Evolutionary conservation across 2,113 vertebrate genomes (phyloP).

Genomic region (Paradoxurus hermaphroditus): DNA sequence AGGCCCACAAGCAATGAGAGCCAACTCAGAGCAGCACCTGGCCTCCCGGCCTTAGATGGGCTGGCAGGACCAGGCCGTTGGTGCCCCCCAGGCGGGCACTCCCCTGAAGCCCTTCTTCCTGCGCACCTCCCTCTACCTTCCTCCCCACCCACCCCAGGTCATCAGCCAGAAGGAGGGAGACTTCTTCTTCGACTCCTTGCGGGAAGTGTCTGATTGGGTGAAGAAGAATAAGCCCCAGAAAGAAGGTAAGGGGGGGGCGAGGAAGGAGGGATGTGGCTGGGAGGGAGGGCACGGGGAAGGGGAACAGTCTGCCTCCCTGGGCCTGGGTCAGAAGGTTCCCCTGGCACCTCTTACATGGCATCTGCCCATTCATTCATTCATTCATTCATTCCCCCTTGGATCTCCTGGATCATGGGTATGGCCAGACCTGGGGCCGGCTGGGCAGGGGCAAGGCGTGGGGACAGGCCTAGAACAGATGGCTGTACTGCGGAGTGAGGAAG

Average conservation of each 20-base stretch:
- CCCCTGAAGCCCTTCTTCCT: neutral
- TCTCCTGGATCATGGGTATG: too few species aligned
- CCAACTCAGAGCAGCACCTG: neutral
- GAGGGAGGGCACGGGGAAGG: fast-evolving
- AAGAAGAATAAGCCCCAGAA: conserved; percentile 88
- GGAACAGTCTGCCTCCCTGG: neutral
- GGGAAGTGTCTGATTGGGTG: conserved; percentile 93
- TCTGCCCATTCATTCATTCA: neutral
- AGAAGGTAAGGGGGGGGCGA: conserved; percentile 86
- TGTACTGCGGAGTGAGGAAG: neutral
- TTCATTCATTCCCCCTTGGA: neutral
- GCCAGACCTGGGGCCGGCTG: neutral
- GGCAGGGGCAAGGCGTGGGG: neutral
- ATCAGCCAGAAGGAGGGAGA: conserved; percentile 94
- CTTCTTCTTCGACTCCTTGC: conserved; percentile 96
- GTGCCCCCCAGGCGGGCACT: too few species aligned
- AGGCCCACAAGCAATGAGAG: neutral
- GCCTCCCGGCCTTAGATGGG: neutral
- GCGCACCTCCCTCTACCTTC: neutral
- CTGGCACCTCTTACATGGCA: neutral
- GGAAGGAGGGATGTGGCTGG: too few species aligned
- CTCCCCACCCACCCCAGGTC: conserved; percentile 82
- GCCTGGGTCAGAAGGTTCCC: neutral
- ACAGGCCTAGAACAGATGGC: neutral
- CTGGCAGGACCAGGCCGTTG: neutral